These are phyloP conservation scores for Sisyra nigra DNA, from an alignment of 2,888 invertebrate genomes.

Conservation along the genomic window DNA sequence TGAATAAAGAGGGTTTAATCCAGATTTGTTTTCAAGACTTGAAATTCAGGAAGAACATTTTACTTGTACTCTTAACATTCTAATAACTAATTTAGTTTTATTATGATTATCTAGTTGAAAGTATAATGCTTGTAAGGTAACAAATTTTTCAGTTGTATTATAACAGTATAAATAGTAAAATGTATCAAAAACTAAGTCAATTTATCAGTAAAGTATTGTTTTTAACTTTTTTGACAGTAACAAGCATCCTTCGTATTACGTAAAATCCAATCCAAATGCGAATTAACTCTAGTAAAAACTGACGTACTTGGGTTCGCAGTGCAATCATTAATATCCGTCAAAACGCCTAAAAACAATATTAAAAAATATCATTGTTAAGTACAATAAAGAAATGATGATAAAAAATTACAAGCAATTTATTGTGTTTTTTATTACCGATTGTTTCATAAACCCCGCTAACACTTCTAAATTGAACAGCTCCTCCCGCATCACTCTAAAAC, in stretches of 20 bases:
- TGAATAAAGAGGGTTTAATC: too few relatives aligned
- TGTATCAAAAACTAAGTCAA: too few relatives aligned
- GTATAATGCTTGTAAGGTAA: too few relatives aligned
- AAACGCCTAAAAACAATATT: constrained; percentile 25
- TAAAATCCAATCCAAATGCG: constrained; percentile 39
- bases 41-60: too few relatives aligned
- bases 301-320: constrained; percentile 25
- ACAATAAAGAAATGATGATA: too few relatives aligned
- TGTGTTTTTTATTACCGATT: constrained; percentile 24
- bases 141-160: too few relatives aligned
- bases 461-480: constrained; percentile 34
- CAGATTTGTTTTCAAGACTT: too few relatives aligned
- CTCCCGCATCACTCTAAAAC: constrained; percentile 34
- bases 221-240: constrained; percentile 27
- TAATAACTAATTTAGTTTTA: too few relatives aligned
- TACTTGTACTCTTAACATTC: too few relatives aligned
- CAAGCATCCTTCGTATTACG: constrained; percentile 37
- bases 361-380: not conserved
- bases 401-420: not conserved
- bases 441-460: constrained; percentile 32
- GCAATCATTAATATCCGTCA: constrained; percentile 34
- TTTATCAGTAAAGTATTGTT: not conserved
- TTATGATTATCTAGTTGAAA: too few relatives aligned
- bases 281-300: constrained; percentile 32
- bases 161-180: too few relatives aligned